Evolutionary conservation across 2,113 vertebrate genomes (phyloP).

Genomic region (Pseudopodoces humilis): DNA sequence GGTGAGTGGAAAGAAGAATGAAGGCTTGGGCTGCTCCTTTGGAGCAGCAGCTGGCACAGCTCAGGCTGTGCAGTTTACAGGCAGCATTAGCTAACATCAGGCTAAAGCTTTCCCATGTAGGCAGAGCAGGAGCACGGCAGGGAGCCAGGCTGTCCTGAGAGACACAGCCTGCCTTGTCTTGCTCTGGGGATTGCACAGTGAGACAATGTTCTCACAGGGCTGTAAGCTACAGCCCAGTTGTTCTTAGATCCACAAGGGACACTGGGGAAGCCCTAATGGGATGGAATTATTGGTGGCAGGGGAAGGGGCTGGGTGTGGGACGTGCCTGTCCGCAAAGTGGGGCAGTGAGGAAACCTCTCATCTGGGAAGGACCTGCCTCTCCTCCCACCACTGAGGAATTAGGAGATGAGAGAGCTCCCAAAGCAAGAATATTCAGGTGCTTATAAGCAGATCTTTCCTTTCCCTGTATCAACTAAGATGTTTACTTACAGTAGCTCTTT

Average conservation of each 20-base stretch:
- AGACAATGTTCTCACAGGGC: neutral
- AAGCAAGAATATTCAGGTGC: neutral
- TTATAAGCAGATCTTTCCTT: neutral
- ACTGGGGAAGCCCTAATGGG: neutral
- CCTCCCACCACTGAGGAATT: neutral
- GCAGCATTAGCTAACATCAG: neutral
- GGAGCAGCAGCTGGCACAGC: neutral
- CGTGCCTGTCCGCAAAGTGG: fast-evolving
- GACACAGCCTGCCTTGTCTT: neutral
- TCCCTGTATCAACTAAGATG: neutral
- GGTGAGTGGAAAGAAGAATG: slow-evolving; percentile 11
- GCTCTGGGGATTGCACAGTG: neutral
- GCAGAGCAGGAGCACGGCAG: neutral
- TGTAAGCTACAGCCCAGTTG: neutral
- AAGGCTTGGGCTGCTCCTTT: neutral
- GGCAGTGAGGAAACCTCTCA: neutral
- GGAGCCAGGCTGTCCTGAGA: neutral
- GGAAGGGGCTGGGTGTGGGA: neutral
- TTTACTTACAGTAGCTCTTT: neutral
- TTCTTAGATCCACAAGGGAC: neutral
- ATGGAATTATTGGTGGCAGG: neutral
- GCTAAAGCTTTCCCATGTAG: neutral
- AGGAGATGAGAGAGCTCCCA: neutral
- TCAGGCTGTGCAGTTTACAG: neutral
- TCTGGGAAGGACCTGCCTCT: neutral